Evolutionary conservation across 1,140 invertebrate species (phyloP).

Genomic region (Drosophila persimilis): DNA sequence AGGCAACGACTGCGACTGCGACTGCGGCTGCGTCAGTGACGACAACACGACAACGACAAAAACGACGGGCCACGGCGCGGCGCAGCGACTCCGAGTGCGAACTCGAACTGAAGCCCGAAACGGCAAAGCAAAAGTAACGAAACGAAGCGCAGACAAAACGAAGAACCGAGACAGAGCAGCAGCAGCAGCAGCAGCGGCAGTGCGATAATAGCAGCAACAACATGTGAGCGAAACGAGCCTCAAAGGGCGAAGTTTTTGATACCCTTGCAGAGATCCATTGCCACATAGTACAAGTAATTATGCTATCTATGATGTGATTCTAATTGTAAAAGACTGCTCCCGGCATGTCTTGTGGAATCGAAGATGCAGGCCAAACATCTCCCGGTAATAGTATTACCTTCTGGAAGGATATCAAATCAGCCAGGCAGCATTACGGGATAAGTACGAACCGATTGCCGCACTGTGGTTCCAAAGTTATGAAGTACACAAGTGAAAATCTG

Average conservation of each 20-base stretch:
- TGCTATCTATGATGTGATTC: too few species aligned
- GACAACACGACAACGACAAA: slow-evolving; percentile 5
- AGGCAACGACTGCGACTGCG: too few species aligned
- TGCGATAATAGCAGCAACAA: slow-evolving; percentile 44
- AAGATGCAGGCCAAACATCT: too few species aligned
- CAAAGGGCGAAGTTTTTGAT: too few species aligned
- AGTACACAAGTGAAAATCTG: neutral
- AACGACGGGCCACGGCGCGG: slow-evolving; percentile 3
- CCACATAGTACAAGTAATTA: too few species aligned
- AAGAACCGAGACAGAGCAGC: slow-evolving; percentile 15
- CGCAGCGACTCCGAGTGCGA: slow-evolving; percentile 49
- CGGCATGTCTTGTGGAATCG: too few species aligned
- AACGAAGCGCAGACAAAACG: slow-evolving; percentile 19
- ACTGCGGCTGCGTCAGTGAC: slow-evolving; percentile 3
- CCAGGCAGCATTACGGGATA: slow-evolving; percentile 16
- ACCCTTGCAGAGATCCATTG: too few species aligned
- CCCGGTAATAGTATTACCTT: neutral
- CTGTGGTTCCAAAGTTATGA: slow-evolving; percentile 22
- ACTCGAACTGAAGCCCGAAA: slow-evolving; percentile 40
- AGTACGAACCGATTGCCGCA: slow-evolving; percentile 9
- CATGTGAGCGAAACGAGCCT: neutral
- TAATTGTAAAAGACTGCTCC: too few species aligned
- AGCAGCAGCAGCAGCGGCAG: slow-evolving; percentile 24
- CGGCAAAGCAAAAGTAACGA: slow-evolving; percentile 14
- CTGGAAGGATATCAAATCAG: slow-evolving; percentile 11